Evolutionary conservation across 1,140 invertebrate species (phyloP).

Genomic region (Pseudomyrmex concolor): DNA sequence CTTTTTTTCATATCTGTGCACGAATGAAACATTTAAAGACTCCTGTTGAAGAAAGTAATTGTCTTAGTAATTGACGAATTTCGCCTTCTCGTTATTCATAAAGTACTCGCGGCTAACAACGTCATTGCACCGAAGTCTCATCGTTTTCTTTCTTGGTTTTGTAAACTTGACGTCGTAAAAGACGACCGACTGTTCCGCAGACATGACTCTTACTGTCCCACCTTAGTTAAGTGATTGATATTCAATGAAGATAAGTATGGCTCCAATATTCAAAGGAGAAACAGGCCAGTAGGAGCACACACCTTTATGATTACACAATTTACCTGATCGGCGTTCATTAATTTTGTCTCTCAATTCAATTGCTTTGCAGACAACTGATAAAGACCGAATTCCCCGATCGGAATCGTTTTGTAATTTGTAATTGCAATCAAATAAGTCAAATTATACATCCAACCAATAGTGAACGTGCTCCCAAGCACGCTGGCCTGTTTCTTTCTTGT

Average conservation of each 20-base stretch:
- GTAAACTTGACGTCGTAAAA: conserved; percentile 48
- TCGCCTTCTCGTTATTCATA: conserved; percentile 47
- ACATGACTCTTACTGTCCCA: conserved; percentile 32
- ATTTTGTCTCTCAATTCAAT: too few species aligned
- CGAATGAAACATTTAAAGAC: conserved; percentile 52
- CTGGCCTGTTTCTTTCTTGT: background rate
- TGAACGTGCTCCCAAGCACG: too few species aligned
- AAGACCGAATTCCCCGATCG: conserved; percentile 51
- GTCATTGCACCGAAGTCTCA: conserved; percentile 58
- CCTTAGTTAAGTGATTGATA: background rate
- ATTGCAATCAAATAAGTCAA: too few species aligned
- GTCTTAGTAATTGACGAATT: conserved; percentile 50
- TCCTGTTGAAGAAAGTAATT: conserved; percentile 58
- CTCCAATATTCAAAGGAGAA: too few species aligned
- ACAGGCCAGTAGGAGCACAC: too few species aligned
- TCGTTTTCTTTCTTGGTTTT: conserved; percentile 29
- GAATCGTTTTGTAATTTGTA: too few species aligned
- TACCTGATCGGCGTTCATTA: too few species aligned
- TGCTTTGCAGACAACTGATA: too few species aligned
- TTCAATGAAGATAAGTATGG: too few species aligned
- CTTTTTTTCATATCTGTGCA: conserved; percentile 53
- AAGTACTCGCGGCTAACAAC: conserved; percentile 33
- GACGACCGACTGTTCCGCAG: conserved; percentile 40
- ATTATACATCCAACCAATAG: too few species aligned
- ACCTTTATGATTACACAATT: too few species aligned